Evolutionary conservation across 2,888 invertebrate species (phyloP).

Genomic region (Caenorhabditis parvicauda): DNA sequence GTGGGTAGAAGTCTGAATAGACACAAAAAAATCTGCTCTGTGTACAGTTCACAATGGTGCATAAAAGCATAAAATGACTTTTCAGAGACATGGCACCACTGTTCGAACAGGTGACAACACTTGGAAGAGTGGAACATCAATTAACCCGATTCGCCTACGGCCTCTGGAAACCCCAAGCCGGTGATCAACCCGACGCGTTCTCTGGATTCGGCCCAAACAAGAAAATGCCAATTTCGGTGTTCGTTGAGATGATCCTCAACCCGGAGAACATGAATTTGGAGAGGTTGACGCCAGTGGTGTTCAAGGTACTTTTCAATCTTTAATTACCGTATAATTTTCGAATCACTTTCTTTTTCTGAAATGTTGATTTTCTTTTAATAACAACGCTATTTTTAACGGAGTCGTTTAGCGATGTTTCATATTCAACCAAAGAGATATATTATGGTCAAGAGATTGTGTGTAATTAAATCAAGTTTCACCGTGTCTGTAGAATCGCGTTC

Average conservation of each 20-base stretch:
- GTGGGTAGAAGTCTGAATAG: too few species aligned
- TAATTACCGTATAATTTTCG: background rate
- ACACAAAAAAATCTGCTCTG: too few species aligned
- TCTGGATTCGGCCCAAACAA: slow-evolving; percentile 16
- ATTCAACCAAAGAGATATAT: too few species aligned
- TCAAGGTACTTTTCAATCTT: slow-evolving; percentile 67
- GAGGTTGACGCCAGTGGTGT: slow-evolving; percentile 68
- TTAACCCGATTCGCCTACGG: slow-evolving; percentile 48
- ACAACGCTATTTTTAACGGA: background rate
- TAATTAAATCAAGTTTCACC: too few species aligned
- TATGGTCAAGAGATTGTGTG: too few species aligned
- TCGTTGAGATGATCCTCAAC: slow-evolving; percentile 68
- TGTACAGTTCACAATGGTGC: too few species aligned
- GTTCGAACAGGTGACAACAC: slow-evolving; percentile 51
- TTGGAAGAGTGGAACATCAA: slow-evolving; percentile 55
- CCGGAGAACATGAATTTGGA: slow-evolving; percentile 71
- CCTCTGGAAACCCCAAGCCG: slow-evolving; percentile 28
- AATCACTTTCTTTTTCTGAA: background rate
- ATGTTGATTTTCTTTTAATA: background rate
- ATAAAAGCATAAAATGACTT: too few species aligned
- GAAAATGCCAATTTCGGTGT: slow-evolving; percentile 49
- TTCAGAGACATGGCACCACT: slow-evolving; percentile 50
- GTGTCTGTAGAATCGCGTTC: too few species aligned
- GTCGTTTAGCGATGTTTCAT: background rate
- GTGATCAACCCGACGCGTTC: slow-evolving; percentile 21